Conservation (phyloP, 2,888 invertebrate genomes). For the Marronus borbonicus region DNA sequence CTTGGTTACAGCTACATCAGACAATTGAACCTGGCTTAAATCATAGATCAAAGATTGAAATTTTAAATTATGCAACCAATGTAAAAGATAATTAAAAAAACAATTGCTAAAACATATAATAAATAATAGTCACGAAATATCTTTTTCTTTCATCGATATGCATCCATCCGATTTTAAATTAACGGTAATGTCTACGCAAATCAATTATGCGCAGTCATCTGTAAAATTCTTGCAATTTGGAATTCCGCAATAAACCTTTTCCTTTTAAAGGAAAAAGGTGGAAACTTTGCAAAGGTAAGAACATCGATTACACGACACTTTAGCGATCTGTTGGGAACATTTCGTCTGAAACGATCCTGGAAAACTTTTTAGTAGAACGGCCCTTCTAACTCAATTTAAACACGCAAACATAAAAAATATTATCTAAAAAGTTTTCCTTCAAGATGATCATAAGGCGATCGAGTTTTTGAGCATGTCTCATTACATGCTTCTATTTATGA, state of each 20-base stretch:
- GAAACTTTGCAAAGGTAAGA: conserved; percentile 19
- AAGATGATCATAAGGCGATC: too few species aligned
- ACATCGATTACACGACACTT: conserved; percentile 22
- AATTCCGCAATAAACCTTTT: conserved; percentile 17
- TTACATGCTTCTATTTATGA: too few species aligned
- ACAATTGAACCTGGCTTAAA: too few species aligned
- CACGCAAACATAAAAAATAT: conserved; percentile 27
- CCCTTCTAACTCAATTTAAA: conserved; percentile 24
- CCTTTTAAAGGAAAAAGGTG: neutral
- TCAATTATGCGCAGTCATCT: conserved; percentile 10
- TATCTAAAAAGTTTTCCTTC: neutral
- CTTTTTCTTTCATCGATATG: too few species aligned
- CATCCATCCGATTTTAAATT: too few species aligned
- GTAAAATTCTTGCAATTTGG: conserved; percentile 10
- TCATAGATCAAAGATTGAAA: too few species aligned
- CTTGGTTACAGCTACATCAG: too few species aligned
- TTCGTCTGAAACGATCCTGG: conserved; percentile 15
- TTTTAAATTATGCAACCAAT: too few species aligned
- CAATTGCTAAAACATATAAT: too few species aligned
- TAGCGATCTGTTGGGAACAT: conserved; percentile 7
- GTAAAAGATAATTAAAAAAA: too few species aligned
- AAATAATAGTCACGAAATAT: too few species aligned
- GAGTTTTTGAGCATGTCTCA: too few species aligned
- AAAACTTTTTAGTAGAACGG: conserved; percentile 11
- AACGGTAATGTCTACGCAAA: neutral